A percentile compares a stretch with the other conserved stretches of the same genome.
Conservation (phyloP, 2,888 invertebrate species). For the Alsophila aescularia region DNA sequence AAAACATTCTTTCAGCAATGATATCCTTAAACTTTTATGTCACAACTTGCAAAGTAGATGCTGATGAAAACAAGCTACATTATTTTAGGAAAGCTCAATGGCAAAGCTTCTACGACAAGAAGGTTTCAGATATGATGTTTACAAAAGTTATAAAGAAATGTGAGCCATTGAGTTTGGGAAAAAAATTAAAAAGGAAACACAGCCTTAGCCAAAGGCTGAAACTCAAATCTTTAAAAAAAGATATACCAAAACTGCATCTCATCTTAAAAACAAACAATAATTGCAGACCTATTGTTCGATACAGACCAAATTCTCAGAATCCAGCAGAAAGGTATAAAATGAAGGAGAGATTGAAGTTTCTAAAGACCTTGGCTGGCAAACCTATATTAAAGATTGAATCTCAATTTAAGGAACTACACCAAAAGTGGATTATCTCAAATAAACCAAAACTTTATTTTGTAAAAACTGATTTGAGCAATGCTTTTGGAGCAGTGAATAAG, state of each 20-base stretch:
- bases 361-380: constrained; percentile 57
- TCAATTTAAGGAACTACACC: constrained; percentile 54
- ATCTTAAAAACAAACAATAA: constrained; percentile 67
- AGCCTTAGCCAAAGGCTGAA: constrained; percentile 47
- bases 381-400: constrained; percentile 56
- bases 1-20: constrained; percentile 65
- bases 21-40: constrained; percentile 74
- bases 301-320: constrained; percentile 56
- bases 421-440: constrained; percentile 59
- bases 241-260: constrained; percentile 70
- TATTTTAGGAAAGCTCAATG: constrained; percentile 74
- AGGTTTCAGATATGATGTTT: constrained; percentile 61
- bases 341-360: constrained; percentile 62
- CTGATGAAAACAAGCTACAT: constrained; percentile 72
- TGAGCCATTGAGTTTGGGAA: constrained; percentile 56
- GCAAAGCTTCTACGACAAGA: constrained; percentile 76
- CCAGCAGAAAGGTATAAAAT: constrained; percentile 45
- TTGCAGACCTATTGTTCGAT: constrained; percentile 72
- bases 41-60: constrained; percentile 70
- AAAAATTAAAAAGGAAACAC: constrained; percentile 51
- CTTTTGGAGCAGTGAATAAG: constrained; percentile 77
- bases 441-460: constrained; percentile 75
- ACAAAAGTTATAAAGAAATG: constrained; percentile 59
- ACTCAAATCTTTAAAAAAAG: constrained; percentile 54
- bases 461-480: constrained; percentile 77